Evolutionary conservation across 1,140 invertebrate genomes (phyloP), one percentile per base, ranked within the genome.

Genomic region (Phymorhynchus buccinoides): DNA sequence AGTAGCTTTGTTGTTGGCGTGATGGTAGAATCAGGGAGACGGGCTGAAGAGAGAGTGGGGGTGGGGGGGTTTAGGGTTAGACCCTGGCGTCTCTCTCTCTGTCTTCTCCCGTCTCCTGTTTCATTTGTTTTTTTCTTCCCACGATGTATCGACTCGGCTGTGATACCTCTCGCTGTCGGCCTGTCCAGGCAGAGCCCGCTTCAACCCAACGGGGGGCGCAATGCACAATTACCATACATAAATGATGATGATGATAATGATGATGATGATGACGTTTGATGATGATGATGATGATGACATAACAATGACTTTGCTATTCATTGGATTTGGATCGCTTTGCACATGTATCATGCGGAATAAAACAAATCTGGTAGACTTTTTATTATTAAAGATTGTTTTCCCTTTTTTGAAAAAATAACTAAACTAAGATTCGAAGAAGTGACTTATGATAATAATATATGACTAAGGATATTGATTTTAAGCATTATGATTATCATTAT

Each of bases 221-320:
- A 83, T 83, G 81, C 81, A 83, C 81, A 83, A 83, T 83, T 66
- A 83, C 81, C 81, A 83, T 83, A 71, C 81, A 83, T 83, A 83
- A 41, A 71, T 66, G n/a, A 80, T 80, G 78, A 80, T 80, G 30
- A 52, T 32, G 41, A 62, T 62, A 56, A 81, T 83, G 66, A 71
- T 32, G 41, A 42, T 42, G 56, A 42, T 83, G 56, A 83, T 83
- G 62, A 83, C 32, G 48, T 52, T n/a, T 32, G 41, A 42, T 42
- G 56, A 42, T 83, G 56, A 83, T 83, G 62, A 83, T 18, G 48
- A 32, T 44, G 39, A 44, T 68, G 56, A 83, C 37, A 41, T 71
- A 52, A 71, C 37, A 44, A 83, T 83, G 81, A 71, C 66, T 44
- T n/a, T 44, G 62, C n/a, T n/a, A 41, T 68, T 62, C 14, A 81